Conservation (phyloP, 2,888 invertebrate genomes). For the Ephialtes manifestator region DNA sequence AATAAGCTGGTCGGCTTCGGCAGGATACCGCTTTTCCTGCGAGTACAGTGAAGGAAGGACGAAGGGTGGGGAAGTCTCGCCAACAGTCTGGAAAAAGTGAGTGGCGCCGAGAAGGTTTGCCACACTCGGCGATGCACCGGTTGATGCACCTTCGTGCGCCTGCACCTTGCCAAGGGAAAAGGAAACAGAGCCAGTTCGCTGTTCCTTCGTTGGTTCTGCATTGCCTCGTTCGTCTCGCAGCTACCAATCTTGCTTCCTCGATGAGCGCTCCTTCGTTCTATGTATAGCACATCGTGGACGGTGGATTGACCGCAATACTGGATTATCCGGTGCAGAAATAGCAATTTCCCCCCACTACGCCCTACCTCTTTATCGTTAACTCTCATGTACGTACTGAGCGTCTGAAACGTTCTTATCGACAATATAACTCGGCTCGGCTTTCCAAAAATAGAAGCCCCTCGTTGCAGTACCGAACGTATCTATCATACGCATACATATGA, state of each 20-base stretch:
- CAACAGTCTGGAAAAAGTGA: conserved; percentile 65
- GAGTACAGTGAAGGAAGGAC: background rate
- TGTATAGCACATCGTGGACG: conserved; percentile 75
- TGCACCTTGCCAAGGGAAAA: conserved; percentile 45
- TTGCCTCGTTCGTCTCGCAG: conserved; percentile 32
- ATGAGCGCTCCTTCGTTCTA: conserved; percentile 68
- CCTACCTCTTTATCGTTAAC: conserved; percentile 27
- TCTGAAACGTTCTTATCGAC: conserved; percentile 46
- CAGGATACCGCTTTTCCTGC: background rate
- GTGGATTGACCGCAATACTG: conserved; percentile 79
- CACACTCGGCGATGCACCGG: conserved; percentile 62
- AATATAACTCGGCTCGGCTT: background rate
- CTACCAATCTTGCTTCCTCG: conserved; percentile 56
- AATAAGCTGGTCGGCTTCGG: background rate
- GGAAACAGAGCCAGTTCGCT: conserved; percentile 31
- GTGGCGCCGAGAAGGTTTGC: conserved; percentile 53
- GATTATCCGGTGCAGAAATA: conserved; percentile 80
- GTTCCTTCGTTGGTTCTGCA: conserved; percentile 16
- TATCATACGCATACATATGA: background rate
- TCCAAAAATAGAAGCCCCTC: conserved; percentile 23
- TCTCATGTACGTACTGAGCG: conserved; percentile 4
- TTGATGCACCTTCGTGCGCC: conserved; percentile 56
- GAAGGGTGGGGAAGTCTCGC: conserved; percentile 59
- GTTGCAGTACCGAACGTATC: background rate
- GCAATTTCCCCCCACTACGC: conserved; percentile 52